Conservation (phyloP, 2,888 invertebrate species). For the Steinernema scapterisci region DNA sequence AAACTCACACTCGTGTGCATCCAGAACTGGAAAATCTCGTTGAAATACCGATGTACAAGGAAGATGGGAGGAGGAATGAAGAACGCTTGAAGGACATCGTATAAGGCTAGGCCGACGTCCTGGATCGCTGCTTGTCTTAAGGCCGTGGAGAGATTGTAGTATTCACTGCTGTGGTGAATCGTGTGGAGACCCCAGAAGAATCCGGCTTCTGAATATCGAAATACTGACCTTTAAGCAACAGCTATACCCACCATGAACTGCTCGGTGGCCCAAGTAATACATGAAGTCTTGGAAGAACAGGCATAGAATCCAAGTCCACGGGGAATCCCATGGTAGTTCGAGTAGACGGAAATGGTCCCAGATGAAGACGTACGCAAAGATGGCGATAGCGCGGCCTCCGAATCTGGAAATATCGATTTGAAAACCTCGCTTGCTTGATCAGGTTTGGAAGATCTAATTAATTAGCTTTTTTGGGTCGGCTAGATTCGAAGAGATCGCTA, state of each 20-base stretch:
- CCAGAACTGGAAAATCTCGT: slow-evolving; percentile 89
- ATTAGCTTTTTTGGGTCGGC: too few species aligned
- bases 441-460: too few species aligned
- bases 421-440: too few species aligned
- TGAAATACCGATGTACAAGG: slow-evolving; percentile 85
- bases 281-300: slow-evolving; percentile 83
- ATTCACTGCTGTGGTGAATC: slow-evolving; percentile 87
- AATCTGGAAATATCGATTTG: slow-evolving; percentile 49
- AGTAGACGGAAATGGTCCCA: slow-evolving; percentile 78
- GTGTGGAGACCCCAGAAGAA: slow-evolving; percentile 88
- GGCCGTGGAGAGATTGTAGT: slow-evolving; percentile 84
- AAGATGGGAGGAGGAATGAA: slow-evolving; percentile 78
- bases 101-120: slow-evolving; percentile 74
- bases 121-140: slow-evolving; percentile 81
- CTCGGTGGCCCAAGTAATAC: slow-evolving; percentile 88
- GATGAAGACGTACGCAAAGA: slow-evolving; percentile 73
- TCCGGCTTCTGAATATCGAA: slow-evolving; percentile 77
- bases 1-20: slow-evolving; percentile 80
- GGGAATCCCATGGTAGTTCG: slow-evolving; percentile 80
- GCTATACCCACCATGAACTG: slow-evolving; percentile 78
- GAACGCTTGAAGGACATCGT: slow-evolving; percentile 61
- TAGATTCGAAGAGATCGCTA: too few species aligned
- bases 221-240: background rate
- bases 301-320: slow-evolving; percentile 81
- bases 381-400: slow-evolving; percentile 64